phyloP scores from a whole-genome alignment of 2,797 vertebrate genomes.

The Cynopterus sphinx region DNA sequence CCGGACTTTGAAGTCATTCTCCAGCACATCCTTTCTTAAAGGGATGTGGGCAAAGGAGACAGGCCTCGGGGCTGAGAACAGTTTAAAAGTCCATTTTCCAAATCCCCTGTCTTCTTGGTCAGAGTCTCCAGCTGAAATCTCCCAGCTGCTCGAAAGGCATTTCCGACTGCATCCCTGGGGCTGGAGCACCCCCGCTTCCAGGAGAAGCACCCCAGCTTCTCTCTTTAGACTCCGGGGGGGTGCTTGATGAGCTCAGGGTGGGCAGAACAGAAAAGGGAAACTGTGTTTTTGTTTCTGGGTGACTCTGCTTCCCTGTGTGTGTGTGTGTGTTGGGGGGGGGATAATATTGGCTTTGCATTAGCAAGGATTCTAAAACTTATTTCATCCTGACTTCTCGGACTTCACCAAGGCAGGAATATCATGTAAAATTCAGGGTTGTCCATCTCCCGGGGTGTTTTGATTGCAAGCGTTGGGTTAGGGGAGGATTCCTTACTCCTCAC shows the following conservation, averaged over 20 bases:
- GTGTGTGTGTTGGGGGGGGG: neutral
- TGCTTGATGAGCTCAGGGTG: neutral
- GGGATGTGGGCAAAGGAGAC: neutral
- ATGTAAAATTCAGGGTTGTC: neutral
- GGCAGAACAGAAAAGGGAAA: neutral
- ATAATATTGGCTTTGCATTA: neutral
- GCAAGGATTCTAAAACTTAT: neutral
- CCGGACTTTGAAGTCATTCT: neutral
- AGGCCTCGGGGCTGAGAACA: neutral
- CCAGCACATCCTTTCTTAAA: neutral
- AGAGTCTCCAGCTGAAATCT: neutral
- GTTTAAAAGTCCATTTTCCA: neutral
- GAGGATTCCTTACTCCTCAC: neutral
- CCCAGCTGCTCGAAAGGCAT: neutral
- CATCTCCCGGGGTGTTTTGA: neutral
- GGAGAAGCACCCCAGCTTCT: neutral
- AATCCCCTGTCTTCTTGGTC: no score
- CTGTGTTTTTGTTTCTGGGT: neutral
- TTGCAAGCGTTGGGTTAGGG: neutral
- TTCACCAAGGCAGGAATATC: neutral
- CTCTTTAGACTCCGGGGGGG: neutral
- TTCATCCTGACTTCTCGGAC: neutral
- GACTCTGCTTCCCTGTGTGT: neutral
- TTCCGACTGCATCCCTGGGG: neutral
- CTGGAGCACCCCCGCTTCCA: neutral